Conservation (phyloP, 1,140 invertebrate species). For the Euglossa dilemma region DNA sequence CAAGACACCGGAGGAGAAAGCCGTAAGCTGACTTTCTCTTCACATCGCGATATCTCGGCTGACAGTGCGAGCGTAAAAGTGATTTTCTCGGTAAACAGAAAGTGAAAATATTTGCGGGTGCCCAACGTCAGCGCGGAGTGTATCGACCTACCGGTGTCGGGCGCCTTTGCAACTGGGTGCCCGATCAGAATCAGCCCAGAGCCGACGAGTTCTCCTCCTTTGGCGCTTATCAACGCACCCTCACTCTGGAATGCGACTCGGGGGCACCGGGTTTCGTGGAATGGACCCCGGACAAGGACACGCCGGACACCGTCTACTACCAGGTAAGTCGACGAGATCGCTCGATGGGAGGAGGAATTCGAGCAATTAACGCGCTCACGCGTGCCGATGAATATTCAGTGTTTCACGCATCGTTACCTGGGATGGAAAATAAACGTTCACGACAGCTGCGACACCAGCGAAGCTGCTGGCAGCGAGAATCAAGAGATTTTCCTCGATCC, state of each 20-base stretch:
- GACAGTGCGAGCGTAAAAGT: background rate
- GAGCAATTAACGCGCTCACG: rapidly evolving
- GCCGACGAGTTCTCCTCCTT: constrained; percentile 93
- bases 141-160: constrained; percentile 89
- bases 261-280: constrained; percentile 92
- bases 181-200: constrained; percentile 86
- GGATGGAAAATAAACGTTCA: constrained; percentile 97
- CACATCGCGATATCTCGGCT: background rate
- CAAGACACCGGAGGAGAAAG: constrained; percentile 91
- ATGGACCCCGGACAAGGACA: constrained; percentile 93
- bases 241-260: constrained; percentile 91
- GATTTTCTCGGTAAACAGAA: constrained; percentile 82
- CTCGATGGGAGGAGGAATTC: no score
- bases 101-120: constrained; percentile 92
- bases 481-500: constrained; percentile 80
- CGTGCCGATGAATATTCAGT: constrained; percentile 83
- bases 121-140: constrained; percentile 86
- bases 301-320: constrained; percentile 96
- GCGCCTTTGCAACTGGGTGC: constrained; percentile 93
- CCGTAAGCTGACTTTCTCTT: constrained; percentile 82
- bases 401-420: constrained; percentile 94
- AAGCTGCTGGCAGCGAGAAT: constrained; percentile 83
- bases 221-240: constrained; percentile 92
- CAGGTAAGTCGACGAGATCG: constrained; percentile 84
- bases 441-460: constrained; percentile 87